Conservation (phyloP, 2,113 vertebrate genomes). For the Siniperca chuatsi region DNA sequence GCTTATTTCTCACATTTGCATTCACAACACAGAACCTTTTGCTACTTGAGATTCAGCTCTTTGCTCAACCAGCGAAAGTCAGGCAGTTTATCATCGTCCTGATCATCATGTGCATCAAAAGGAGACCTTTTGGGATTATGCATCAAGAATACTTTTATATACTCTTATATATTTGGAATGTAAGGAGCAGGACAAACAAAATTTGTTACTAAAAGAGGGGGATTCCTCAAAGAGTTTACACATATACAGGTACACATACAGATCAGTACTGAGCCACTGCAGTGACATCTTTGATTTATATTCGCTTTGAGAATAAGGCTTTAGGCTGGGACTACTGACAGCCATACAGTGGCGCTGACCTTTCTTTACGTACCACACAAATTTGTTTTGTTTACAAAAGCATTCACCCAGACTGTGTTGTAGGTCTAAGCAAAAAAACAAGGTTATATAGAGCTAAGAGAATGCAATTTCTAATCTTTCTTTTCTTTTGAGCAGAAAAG, state of each 20-base stretch:
- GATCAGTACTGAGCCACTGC: slow-evolving; percentile 12
- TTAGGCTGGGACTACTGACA: slow-evolving; percentile 21
- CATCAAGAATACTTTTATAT: slow-evolving; percentile 18
- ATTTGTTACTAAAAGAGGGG: slow-evolving; percentile 8
- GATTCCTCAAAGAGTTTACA: slow-evolving; percentile 20
- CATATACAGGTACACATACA: background rate
- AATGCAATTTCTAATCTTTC: background rate
- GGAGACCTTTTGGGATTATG: slow-evolving; percentile 34
- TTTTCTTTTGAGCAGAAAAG: slow-evolving; percentile 3
- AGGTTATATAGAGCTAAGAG: background rate
- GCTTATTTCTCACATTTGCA: slow-evolving; percentile 9
- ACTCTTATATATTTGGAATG: slow-evolving; percentile 22
- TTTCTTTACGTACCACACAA: slow-evolving; percentile 12
- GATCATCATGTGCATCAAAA: slow-evolving; percentile 38
- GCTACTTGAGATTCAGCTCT: slow-evolving; percentile 53
- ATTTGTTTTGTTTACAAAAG: slow-evolving; percentile 28
- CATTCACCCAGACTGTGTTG: background rate
- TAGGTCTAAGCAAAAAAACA: background rate
- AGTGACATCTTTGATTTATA: slow-evolving; percentile 27
- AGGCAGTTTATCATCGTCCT: slow-evolving; percentile 21
- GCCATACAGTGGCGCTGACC: slow-evolving; percentile 21
- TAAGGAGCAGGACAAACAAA: slow-evolving; percentile 36
- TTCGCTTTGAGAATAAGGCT: background rate
- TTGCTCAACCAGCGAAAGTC: slow-evolving; percentile 37
- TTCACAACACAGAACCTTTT: slow-evolving; percentile 28